phyloP scores from a whole-genome alignment of 2,797 vertebrate genomes.

The Holocentrus rufus region DNA sequence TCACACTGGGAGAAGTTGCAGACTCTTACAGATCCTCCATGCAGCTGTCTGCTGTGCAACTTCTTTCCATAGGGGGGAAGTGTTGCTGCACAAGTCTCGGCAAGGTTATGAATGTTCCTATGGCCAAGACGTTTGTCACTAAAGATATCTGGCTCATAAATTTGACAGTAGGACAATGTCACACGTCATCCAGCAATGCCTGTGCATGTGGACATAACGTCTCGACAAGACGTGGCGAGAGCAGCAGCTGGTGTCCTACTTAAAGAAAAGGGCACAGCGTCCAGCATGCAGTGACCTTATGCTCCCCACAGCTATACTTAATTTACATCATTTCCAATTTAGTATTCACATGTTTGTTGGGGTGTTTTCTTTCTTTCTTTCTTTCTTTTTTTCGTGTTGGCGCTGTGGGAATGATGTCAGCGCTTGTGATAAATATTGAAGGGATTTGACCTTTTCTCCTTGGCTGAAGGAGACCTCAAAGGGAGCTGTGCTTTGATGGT shows the following conservation, averaged over 20 bases:
- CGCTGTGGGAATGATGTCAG: background rate
- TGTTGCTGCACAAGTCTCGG: slow-evolving; percentile 37
- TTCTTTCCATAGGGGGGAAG: slow-evolving; percentile 52
- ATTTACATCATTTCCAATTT: background rate
- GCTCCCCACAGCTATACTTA: background rate
- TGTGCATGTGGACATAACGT: slow-evolving; percentile 48
- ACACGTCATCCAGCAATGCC: slow-evolving; percentile 41
- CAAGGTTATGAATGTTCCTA: slow-evolving; percentile 13
- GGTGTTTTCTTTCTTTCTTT: no score
- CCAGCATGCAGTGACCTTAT: slow-evolving; percentile 5
- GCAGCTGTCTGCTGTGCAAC: slow-evolving; percentile 31
- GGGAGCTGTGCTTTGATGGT: slow-evolving; percentile 4
- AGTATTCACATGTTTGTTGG: background rate
- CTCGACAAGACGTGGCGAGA: slow-evolving; percentile 50
- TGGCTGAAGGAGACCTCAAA: slow-evolving; percentile 28
- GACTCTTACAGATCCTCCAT: background rate
- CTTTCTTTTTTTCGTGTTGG: slow-evolving; percentile 6
- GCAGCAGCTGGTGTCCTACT: slow-evolving; percentile 63
- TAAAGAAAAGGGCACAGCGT: slow-evolving; percentile 63
- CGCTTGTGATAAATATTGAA: slow-evolving; percentile 7
- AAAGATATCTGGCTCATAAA: slow-evolving; percentile 69
- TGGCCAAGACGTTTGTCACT: slow-evolving; percentile 50
- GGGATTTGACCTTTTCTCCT: slow-evolving; percentile 20
- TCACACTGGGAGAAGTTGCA: background rate
- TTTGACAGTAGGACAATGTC: slow-evolving; percentile 66